Conservation (phyloP, 2,113 vertebrate genomes). For the Pontoporia blainvillei region DNA sequence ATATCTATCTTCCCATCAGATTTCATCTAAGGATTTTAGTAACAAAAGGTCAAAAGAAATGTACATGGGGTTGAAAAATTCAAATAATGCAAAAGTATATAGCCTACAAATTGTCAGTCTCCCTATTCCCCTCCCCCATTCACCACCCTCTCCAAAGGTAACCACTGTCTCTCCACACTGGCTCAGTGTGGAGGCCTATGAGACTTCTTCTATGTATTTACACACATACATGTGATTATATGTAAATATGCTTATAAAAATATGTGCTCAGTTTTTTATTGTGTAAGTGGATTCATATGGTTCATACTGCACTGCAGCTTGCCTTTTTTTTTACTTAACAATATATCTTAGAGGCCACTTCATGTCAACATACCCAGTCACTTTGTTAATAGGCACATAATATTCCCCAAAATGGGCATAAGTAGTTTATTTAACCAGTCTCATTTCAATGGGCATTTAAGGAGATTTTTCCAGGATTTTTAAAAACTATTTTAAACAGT, state of each 20-base stretch:
- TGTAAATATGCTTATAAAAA: constrained; percentile 5
- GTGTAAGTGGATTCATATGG: background rate
- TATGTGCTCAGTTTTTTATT: background rate
- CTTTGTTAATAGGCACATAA: background rate
- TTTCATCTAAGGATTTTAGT: background rate
- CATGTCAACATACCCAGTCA: background rate
- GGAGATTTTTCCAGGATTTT: background rate
- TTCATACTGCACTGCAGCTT: background rate
- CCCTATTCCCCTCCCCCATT: background rate
- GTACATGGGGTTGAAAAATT: background rate
- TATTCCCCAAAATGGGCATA: background rate
- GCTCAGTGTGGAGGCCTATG: background rate
- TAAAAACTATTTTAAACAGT: background rate
- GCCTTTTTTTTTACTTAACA: background rate
- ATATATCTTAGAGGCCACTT: background rate
- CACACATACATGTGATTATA: background rate
- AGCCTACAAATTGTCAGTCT: background rate
- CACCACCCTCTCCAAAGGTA: background rate
- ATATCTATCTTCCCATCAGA: background rate
- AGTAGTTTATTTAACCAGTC: background rate
- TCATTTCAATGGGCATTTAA: background rate
- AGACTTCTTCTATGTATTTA: background rate
- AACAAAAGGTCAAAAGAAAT: constrained; percentile 26
- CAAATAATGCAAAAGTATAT: background rate
- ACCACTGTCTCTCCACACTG: background rate